Conservation (phyloP, 2,797 vertebrate genomes). For the Danio aesculapii region DNA sequence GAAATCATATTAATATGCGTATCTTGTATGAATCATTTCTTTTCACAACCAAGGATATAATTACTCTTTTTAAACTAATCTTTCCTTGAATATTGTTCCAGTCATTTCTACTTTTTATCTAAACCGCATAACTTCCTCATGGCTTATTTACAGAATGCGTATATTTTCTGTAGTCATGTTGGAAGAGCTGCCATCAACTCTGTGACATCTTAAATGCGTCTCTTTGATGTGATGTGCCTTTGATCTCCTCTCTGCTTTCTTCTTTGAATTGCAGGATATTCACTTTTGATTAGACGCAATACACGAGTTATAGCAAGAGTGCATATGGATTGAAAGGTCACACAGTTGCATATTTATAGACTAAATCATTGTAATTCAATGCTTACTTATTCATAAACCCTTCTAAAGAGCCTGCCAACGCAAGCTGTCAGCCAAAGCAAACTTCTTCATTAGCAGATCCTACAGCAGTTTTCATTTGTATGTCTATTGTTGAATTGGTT, state of each 20-base stretch:
- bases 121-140: neutral
- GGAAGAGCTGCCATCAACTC: slow-evolving; percentile 24
- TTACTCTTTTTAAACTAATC: neutral
- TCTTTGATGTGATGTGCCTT: slow-evolving; percentile 57
- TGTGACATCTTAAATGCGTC: slow-evolving; percentile 49
- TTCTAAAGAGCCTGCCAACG: slow-evolving; percentile 16
- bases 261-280: slow-evolving; percentile 53
- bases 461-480: neutral
- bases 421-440: slow-evolving; percentile 13
- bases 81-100: neutral
- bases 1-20: neutral
- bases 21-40: neutral
- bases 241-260: slow-evolving; percentile 51
- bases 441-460: slow-evolving; percentile 36
- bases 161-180: slow-evolving; percentile 13
- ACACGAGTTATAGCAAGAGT: slow-evolving; percentile 28
- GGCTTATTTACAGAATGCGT: slow-evolving; percentile 16
- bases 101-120: neutral
- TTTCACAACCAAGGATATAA: neutral
- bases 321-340: slow-evolving; percentile 41
- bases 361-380: slow-evolving; percentile 22
- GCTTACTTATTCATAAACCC: slow-evolving; percentile 24
- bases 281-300: slow-evolving; percentile 52
- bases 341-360: slow-evolving; percentile 33
- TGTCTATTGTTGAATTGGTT: neutral